A percentile compares a stretch with the other conserved stretches of the same genome.
Evolutionary conservation across 2,888 invertebrate genomes (phyloP).

Genomic region (Netelia inedita): DNA sequence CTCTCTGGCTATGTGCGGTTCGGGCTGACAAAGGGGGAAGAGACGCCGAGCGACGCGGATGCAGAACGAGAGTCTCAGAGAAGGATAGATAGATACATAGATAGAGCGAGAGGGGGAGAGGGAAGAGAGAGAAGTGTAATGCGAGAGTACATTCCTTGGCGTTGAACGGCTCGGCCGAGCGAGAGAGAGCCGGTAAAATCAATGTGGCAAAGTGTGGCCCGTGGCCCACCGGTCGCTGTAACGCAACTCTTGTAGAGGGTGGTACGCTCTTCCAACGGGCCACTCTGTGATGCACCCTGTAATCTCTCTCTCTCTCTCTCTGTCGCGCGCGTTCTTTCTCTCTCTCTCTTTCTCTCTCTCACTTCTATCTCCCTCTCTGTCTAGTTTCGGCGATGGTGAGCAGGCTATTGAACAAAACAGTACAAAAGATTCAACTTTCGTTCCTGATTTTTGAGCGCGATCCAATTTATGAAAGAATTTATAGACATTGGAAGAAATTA

Average conservation of each 20-base stretch:
- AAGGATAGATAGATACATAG: slow-evolving; percentile 17
- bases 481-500: no score
- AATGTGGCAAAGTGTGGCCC: slow-evolving; percentile 84
- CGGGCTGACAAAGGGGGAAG: background rate
- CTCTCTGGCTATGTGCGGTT: slow-evolving; percentile 43
- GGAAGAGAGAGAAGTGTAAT: slow-evolving; percentile 24
- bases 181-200: slow-evolving; percentile 83
- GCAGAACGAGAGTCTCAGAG: slow-evolving; percentile 40
- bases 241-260: slow-evolving; percentile 61
- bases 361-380: background rate
- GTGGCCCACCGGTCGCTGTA: slow-evolving; percentile 63
- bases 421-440: no score
- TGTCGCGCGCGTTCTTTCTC: slow-evolving; percentile 9
- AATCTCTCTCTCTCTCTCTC: slow-evolving; percentile 22
- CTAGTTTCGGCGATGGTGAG: background rate
- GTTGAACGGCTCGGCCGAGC: slow-evolving; percentile 74
- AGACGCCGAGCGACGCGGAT: slow-evolving; percentile 36
- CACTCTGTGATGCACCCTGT: slow-evolving; percentile 13
- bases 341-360: slow-evolving; percentile 6
- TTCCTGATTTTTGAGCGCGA: no score
- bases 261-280: slow-evolving; percentile 53
- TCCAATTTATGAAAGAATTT: no score
- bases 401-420: no score
- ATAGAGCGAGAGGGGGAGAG: slow-evolving; percentile 31
- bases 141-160: slow-evolving; percentile 62